Percentiles rank a stretch among this genome's conserved stretches.
phyloP scores from a whole-genome alignment of 2,888 invertebrate species.

The Agriopis leucophaearia region DNA sequence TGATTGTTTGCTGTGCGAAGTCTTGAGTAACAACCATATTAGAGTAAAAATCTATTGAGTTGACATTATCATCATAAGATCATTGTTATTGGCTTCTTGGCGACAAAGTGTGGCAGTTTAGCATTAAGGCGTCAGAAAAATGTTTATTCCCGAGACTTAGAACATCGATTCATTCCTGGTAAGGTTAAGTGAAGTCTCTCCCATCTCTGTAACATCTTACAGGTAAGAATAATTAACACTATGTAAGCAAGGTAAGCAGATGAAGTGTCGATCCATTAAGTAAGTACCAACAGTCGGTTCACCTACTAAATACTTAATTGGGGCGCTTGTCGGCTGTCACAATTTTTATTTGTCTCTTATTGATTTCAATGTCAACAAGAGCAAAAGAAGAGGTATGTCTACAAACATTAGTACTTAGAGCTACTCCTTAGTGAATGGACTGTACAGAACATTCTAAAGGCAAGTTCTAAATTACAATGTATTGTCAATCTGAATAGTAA shows the following conservation, averaged over 20 bases:
- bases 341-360: neutral
- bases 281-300: constrained; percentile 1
- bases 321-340: neutral
- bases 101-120: neutral
- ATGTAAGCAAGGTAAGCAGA: neutral
- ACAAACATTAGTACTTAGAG: neutral
- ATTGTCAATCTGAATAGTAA: constrained; percentile 30
- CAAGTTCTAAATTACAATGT: constrained; percentile 36
- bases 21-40: too few species aligned
- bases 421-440: neutral
- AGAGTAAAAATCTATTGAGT: neutral
- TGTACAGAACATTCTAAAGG: neutral
- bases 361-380: neutral
- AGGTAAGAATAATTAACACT: neutral
- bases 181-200: neutral
- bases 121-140: constrained; percentile 7
- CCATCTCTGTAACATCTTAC: neutral
- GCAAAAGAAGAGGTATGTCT: neutral
- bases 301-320: too few species aligned
- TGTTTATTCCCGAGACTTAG: neutral
- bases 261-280: neutral
- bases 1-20: neutral
- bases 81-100: neutral
- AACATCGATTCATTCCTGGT: neutral
- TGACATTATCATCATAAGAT: neutral